These are phyloP conservation scores for Enchytraeus crypticus DNA, from an alignment of 2,888 invertebrate species.

Conservation along the genomic window DNA sequence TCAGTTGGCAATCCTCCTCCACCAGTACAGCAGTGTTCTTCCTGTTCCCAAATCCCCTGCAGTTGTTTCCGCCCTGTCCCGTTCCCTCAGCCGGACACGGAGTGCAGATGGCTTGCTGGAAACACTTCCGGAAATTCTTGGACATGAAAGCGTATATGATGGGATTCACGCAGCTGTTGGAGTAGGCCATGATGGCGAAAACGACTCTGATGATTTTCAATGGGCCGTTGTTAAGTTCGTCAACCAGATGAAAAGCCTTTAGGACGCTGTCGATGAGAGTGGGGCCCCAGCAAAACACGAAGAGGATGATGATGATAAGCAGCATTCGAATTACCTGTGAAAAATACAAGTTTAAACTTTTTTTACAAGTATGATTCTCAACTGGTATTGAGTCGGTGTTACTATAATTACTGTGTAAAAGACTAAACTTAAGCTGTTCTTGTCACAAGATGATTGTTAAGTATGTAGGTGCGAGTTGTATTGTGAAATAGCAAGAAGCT, in stretches of 20 bases:
- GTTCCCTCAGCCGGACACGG: background rate
- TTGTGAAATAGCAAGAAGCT: too few relatives aligned
- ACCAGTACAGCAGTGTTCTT: too few relatives aligned
- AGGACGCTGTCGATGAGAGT: conserved; percentile 60
- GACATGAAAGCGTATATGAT: conserved; percentile 69
- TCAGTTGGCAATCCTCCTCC: too few relatives aligned
- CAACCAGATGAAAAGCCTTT: conserved; percentile 56
- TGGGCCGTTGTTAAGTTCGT: conserved; percentile 52
- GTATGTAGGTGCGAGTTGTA: too few relatives aligned
- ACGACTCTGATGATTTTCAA: conserved; percentile 58
- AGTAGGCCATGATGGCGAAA: conserved; percentile 61
- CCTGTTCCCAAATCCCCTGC: too few relatives aligned
- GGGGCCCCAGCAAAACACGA: conserved; percentile 64
- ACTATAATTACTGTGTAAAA: too few relatives aligned
- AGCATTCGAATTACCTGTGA: conserved; percentile 67
- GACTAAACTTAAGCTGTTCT: too few relatives aligned
- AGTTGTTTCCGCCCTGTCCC: too few relatives aligned
- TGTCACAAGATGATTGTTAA: too few relatives aligned
- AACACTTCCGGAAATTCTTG: conserved; percentile 57
- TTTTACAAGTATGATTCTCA: too few relatives aligned
- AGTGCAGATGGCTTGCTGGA: conserved; percentile 28
- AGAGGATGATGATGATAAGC: conserved; percentile 61
- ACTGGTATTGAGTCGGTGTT: too few relatives aligned
- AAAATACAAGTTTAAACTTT: too few relatives aligned
- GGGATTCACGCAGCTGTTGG: conserved; percentile 66